Conservation (phyloP, 2,113 vertebrate species). For the Grantiella picta region DNA sequence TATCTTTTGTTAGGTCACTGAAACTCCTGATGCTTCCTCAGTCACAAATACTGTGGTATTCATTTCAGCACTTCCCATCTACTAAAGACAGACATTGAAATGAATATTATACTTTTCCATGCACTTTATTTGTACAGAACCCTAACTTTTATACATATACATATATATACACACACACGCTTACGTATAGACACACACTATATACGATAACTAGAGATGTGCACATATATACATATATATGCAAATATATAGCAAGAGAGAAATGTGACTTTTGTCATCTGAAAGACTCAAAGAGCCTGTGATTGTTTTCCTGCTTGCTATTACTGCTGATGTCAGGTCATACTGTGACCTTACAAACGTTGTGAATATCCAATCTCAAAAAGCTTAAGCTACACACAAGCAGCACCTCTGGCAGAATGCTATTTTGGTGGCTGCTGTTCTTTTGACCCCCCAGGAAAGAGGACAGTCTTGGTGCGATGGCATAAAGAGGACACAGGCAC, state of each 20-base stretch:
- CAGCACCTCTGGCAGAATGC: neutral
- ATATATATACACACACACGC: neutral
- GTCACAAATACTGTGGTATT: neutral
- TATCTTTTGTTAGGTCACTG: neutral
- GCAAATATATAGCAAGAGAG: neutral
- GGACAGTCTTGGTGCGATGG: neutral
- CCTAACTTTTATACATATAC: neutral
- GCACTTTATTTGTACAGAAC: neutral
- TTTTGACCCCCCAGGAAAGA: rapidly evolving
- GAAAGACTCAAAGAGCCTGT: neutral
- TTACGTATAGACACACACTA: neutral
- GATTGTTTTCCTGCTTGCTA: neutral
- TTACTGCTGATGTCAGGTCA: neutral
- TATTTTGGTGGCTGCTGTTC: neutral
- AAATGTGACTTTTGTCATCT: neutral
- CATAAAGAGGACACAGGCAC: neutral
- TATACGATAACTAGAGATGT: neutral
- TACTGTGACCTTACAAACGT: neutral
- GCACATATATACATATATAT: neutral
- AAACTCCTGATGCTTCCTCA: neutral
- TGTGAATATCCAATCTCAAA: neutral
- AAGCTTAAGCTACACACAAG: neutral
- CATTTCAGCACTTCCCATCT: neutral
- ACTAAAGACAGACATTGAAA: neutral
- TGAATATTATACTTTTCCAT: neutral